Conservation (phyloP, 2,888 invertebrate species). For the Cantharis rufa region DNA sequence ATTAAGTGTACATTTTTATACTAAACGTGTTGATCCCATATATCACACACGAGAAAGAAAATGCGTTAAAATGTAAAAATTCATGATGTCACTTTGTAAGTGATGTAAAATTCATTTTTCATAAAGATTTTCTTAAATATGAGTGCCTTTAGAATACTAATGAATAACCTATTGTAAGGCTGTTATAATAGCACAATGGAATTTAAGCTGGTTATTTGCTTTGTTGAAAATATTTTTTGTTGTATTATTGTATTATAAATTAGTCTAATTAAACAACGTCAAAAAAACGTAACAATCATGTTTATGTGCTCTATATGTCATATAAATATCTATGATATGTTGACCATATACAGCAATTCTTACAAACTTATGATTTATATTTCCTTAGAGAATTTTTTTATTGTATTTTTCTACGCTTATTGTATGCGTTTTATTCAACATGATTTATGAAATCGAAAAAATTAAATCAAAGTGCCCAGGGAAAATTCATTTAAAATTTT, state of each 20-base stretch:
- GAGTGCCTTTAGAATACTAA: background rate
- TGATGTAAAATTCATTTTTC: background rate
- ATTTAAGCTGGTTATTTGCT: background rate
- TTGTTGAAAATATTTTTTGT: background rate
- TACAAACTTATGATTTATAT: constrained; percentile 26
- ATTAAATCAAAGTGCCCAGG: constrained; percentile 15
- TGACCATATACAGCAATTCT: constrained; percentile 27
- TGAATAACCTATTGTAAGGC: background rate
- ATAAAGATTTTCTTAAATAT: background rate
- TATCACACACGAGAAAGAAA: background rate
- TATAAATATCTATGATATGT: constrained; percentile 26
- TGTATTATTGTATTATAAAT: background rate
- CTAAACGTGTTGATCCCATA: background rate
- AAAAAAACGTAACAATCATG: constrained; percentile 18
- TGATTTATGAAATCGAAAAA: constrained; percentile 27
- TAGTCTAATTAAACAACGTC: constrained; percentile 23
- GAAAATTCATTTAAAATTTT: background rate
- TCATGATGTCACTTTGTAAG: background rate
- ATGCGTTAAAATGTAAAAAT: background rate
- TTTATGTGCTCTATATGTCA: constrained; percentile 25
- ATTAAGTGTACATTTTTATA: background rate
- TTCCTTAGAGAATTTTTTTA: constrained; percentile 19
- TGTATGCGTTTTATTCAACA: constrained; percentile 17
- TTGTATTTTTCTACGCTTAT: constrained; percentile 24
- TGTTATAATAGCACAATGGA: background rate